Conservation (phyloP, 2,797 vertebrate species). For the Anguilla marmorata region DNA sequence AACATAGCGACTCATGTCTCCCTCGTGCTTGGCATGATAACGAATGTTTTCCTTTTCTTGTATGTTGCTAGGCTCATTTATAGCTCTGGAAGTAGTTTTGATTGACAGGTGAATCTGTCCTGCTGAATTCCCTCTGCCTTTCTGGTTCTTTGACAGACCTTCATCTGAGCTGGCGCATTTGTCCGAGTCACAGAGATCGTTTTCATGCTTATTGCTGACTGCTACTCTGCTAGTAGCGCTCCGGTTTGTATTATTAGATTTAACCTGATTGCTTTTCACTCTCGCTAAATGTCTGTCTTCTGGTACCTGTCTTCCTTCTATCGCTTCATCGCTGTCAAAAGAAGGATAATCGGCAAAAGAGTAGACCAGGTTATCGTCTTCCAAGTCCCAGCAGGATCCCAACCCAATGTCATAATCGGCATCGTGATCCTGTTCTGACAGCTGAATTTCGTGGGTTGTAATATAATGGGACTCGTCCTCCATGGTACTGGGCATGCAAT, state of each 20-base stretch:
- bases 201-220: slow-evolving; percentile 78
- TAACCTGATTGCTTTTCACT: slow-evolving; percentile 32
- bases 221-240: slow-evolving; percentile 58
- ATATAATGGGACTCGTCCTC: slow-evolving; percentile 89
- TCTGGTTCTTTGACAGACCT: slow-evolving; percentile 62
- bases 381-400: slow-evolving; percentile 83
- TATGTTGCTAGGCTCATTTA: slow-evolving; percentile 86
- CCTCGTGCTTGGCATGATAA: slow-evolving; percentile 78
- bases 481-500: slow-evolving; percentile 47
- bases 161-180: slow-evolving; percentile 64
- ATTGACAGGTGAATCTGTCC: slow-evolving; percentile 96
- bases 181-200: slow-evolving; percentile 64
- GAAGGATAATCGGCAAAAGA: slow-evolving; percentile 87
- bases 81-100: slow-evolving; percentile 86
- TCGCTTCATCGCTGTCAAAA: slow-evolving; percentile 76
- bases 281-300: slow-evolving; percentile 38
- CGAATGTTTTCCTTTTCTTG: slow-evolving; percentile 77
- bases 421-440: slow-evolving; percentile 88
- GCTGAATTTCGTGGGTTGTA: slow-evolving; percentile 93
- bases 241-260: slow-evolving; percentile 35
- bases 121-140: slow-evolving; percentile 60
- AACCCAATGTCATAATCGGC: slow-evolving; percentile 74
- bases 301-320: slow-evolving; percentile 39
- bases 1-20: slow-evolving; percentile 80
- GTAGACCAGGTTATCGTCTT: slow-evolving; percentile 84